A percentile compares a stretch with the other conserved stretches of the same genome.
Conservation (phyloP, 1,140 invertebrate species). For the Heliconius melpomene region DNA sequence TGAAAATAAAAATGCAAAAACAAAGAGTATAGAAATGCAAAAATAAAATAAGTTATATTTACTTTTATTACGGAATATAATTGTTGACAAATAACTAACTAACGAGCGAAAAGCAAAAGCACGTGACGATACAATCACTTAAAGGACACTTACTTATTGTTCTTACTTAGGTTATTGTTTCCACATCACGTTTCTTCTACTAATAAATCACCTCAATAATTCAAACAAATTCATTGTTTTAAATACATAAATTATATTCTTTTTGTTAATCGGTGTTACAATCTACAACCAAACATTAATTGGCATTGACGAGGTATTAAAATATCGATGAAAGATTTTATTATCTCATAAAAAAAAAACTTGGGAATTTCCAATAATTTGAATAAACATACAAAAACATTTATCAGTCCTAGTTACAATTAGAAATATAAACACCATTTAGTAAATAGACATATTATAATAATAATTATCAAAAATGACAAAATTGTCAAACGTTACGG, state of each 20-base stretch:
- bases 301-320: not conserved
- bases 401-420: not conserved
- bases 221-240: not conserved
- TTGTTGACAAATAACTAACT: not conserved
- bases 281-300: not conserved
- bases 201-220: conserved; percentile 18
- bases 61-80: not conserved
- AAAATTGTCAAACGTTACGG: conserved; percentile 13
- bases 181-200: conserved; percentile 28
- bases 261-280: not conserved
- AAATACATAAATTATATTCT: not conserved
- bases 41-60: not conserved
- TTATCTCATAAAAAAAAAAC: not conserved
- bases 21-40: not conserved
- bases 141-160: not conserved
- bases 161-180: too few species aligned
- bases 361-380: not conserved
- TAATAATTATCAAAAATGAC: conserved; percentile 6
- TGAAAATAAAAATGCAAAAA: not conserved
- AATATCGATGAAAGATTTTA: conserved; percentile 4
- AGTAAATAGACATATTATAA: not conserved
- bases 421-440: not conserved
- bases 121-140: conserved; percentile 2
- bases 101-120: not conserved
- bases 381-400: not conserved